Conservation (phyloP, 2,888 invertebrate species). For the Eilema griseolum region DNA sequence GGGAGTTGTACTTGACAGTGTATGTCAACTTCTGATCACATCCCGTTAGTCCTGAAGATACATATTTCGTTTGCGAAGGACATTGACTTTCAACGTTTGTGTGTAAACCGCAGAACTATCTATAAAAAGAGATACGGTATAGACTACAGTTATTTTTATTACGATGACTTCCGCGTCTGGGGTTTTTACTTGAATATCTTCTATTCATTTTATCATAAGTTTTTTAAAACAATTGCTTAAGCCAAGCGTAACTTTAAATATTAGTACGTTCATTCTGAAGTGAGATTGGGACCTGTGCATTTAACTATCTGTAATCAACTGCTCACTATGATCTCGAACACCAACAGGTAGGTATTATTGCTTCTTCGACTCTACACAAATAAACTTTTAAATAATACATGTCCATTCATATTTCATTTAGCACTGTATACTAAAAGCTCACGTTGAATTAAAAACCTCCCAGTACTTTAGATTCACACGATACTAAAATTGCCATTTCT, state of each 20-base stretch:
- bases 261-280: neutral
- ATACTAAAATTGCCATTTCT: constrained; percentile 14
- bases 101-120: constrained; percentile 13
- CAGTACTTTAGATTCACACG: constrained; percentile 8
- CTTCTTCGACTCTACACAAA: neutral
- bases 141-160: constrained; percentile 17
- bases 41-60: neutral
- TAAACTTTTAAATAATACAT: neutral
- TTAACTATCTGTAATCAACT: neutral
- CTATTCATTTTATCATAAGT: constrained; percentile 11
- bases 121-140: constrained; percentile 12
- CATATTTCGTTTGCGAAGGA: neutral
- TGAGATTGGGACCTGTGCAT: neutral
- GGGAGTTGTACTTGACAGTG: neutral
- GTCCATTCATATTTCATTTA: constrained; percentile 15
- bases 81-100: constrained; percentile 4
- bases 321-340: constrained; percentile 2
- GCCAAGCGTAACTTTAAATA: neutral
- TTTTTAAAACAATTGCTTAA: constrained; percentile 3
- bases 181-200: constrained; percentile 14
- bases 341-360: neutral
- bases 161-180: constrained; percentile 8
- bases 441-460: constrained; percentile 11
- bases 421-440: constrained; percentile 15
- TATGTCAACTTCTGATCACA: neutral